Evolutionary conservation across 2,797 vertebrate genomes (phyloP), one percentile per base, ranked within the genome.

Genomic region (Macropus fuliginosus): DNA sequence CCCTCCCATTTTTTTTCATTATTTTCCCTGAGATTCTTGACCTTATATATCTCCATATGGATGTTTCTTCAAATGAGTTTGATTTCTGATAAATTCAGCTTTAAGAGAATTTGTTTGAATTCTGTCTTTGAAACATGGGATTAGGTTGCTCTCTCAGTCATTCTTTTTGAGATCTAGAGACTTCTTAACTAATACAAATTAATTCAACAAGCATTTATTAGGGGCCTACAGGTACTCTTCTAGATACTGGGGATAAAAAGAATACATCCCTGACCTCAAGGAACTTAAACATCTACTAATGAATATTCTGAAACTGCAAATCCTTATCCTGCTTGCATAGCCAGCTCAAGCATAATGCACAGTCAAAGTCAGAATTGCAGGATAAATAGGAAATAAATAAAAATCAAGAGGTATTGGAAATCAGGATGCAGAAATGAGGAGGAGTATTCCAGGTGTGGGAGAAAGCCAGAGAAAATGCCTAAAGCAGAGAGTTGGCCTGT

Each of bases 61-160:
- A 40, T 24, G 18, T 34, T 98, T 97, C 96, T 98, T 98, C 97
- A 95, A 98, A 97, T 92, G 95, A 81, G 28, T 91, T 97, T 94
- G 54, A 50, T 94, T 95, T 96, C 96, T 92, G 93, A 95, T 94
- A 97, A 97, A 95, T 93, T 31, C 29, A 54, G 52, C 4, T 50
- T 90, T 96, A 59, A 91, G 94, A 97, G 96, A 91, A 56, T 4
- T 92, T 87, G 96, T 97, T 98, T 97, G 96, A 97, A 97, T 98
- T 98, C 98, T 97, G 96, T 94, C 74, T 98, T 97, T 96, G 89
- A 93, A 94, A 92, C 89, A 93, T 96, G 96, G 62, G 96, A 96
- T 97, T 94, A 92, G 90, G 92, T 55, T n/a, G 54, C 91, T 97
- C 95, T 74, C 93, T 95, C 91, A 92, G 92, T 91, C 57, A 62